Percentiles rank a stretch among this genome's conserved stretches.
Conservation (phyloP, 2,113 vertebrate genomes). For the Pogonocichla stellata region DNA sequence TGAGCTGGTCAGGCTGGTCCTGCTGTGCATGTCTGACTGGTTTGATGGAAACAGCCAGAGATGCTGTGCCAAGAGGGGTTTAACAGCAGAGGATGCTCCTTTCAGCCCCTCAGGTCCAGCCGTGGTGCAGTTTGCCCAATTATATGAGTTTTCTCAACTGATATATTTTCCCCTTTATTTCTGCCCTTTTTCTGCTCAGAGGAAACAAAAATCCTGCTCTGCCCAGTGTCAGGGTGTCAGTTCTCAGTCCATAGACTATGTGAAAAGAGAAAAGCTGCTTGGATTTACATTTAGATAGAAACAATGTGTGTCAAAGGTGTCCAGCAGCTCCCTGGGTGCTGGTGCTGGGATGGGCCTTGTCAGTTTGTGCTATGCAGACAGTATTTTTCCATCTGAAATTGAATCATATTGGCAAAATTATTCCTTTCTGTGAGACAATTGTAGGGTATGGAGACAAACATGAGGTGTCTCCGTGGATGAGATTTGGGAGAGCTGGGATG, state of each 20-base stretch:
- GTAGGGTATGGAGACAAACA: neutral
- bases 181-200: neutral
- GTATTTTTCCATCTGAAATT: neutral
- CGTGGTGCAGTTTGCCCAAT: neutral
- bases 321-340: neutral
- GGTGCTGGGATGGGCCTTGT: neutral
- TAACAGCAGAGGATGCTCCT: neutral
- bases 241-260: neutral
- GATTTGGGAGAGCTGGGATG: neutral
- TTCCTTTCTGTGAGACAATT: neutral
- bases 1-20: neutral
- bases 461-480: rapidly evolving
- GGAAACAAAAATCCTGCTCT: neutral
- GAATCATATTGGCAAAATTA: slow-evolving; percentile 52
- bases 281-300: slow-evolving; percentile 64
- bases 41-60: neutral
- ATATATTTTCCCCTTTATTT: neutral
- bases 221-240: neutral
- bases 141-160: neutral
- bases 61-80: neutral
- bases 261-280: neutral
- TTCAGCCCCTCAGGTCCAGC: neutral
- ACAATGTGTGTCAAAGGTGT: neutral
- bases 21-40: neutral
- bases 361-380: neutral